Percentiles rank a stretch among this genome's conserved stretches.
These are phyloP conservation scores for Malaclemys terrapin DNA, from an alignment of 2,113 vertebrate species.

Conservation along the genomic window DNA sequence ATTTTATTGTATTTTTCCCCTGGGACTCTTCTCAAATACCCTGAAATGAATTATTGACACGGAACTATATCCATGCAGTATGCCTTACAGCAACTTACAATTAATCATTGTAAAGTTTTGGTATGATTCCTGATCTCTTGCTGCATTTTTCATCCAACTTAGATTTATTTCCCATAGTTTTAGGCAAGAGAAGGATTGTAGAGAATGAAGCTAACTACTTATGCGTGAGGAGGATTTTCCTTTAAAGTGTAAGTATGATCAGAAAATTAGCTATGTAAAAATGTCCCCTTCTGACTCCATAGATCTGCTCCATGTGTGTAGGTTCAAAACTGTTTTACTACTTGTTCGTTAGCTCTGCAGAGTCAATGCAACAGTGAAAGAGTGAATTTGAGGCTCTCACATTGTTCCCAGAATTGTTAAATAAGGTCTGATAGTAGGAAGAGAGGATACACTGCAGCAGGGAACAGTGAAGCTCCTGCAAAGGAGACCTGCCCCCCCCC, in stretches of 20 bases:
- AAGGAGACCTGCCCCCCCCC: background rate
- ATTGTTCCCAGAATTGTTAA: background rate
- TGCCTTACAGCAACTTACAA: background rate
- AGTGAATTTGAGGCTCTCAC: background rate
- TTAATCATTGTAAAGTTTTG: background rate
- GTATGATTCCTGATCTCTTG: background rate
- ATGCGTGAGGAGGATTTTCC: background rate
- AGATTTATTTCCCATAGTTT: background rate
- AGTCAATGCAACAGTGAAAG: background rate
- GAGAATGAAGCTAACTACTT: background rate
- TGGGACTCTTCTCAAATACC: background rate
- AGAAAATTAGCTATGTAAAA: background rate
- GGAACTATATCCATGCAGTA: background rate
- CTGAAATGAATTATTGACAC: background rate
- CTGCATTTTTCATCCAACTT: background rate
- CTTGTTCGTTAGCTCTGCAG: background rate
- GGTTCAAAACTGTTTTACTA: background rate
- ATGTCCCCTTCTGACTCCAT: background rate
- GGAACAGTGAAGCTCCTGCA: background rate
- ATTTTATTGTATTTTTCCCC: background rate
- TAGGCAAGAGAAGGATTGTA: background rate
- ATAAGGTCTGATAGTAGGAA: background rate
- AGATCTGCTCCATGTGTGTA: background rate
- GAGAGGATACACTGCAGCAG: background rate
- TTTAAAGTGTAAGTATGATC: background rate